phyloP scores from a whole-genome alignment of 2,113 vertebrate genomes.

The Nycticebus coucang region DNA sequence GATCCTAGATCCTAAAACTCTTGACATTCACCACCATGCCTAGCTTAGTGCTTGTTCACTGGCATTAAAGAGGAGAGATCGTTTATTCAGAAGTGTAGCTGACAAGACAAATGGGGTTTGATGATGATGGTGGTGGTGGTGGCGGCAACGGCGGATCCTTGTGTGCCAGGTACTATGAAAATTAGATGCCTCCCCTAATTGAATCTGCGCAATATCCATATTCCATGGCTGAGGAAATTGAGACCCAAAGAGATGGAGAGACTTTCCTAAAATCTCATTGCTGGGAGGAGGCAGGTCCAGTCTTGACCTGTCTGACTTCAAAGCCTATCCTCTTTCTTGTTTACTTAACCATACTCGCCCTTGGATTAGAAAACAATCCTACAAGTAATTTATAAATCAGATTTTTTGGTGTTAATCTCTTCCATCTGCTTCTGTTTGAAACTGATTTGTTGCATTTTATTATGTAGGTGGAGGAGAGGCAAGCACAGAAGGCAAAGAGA shows the following conservation, averaged over 20 bases:
- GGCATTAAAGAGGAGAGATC: not conserved
- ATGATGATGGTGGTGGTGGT: not conserved
- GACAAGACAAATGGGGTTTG: conserved; percentile 9
- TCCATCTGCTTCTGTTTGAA: not conserved
- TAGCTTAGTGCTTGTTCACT: not conserved
- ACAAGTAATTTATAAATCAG: not conserved
- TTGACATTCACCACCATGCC: not conserved
- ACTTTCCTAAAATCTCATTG: not conserved
- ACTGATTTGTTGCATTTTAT: conserved; percentile 36
- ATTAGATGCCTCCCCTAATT: not conserved
- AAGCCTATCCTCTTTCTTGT: not conserved
- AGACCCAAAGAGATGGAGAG: not conserved
- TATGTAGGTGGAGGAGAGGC: not conserved
- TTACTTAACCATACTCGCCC: not conserved
- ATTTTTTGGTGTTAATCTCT: not conserved
- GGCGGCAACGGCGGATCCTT: not conserved
- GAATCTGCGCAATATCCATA: not conserved
- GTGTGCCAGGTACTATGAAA: not conserved
- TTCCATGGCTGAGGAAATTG: conserved; percentile 1
- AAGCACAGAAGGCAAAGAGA: not conserved
- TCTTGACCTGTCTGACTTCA: conserved; percentile 22
- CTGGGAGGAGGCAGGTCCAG: not conserved
- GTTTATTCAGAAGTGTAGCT: not conserved
- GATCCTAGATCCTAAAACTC: not conserved
- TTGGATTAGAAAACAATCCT: conserved; percentile 28